phyloP scores from a whole-genome alignment of 37 sponge, comb jelly and placozoan species.

The Spongilla lacustris region DNA sequence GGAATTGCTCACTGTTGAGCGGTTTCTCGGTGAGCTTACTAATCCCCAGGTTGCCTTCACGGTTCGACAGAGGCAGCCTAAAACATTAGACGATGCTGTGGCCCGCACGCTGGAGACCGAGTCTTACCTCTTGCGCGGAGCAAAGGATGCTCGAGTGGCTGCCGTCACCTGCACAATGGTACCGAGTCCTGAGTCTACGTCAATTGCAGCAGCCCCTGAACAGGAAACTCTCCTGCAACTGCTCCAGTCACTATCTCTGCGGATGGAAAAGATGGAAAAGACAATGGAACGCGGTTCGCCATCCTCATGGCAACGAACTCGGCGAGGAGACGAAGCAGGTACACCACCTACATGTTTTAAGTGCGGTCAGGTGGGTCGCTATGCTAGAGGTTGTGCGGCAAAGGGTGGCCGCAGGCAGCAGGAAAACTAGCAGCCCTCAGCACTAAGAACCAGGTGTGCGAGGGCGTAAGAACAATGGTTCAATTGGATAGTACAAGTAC shows the following conservation, averaged over 20 bases:
- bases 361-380: constrained; percentile 37
- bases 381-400: constrained; percentile 20
- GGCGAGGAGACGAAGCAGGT: background rate
- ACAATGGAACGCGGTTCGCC: too few relatives aligned
- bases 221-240: background rate
- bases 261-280: background rate
- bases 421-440: too few relatives aligned
- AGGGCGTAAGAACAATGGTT: too few relatives aligned
- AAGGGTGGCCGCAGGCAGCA: background rate
- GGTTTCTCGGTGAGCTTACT: constrained; percentile 13
- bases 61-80: constrained; percentile 44
- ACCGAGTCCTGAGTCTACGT: background rate
- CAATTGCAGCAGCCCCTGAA: background rate
- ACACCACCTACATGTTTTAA: constrained; percentile 17
- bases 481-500: background rate
- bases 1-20: constrained; percentile 23
- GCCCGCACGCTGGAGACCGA: constrained; percentile 59
- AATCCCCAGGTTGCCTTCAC: constrained; percentile 38
- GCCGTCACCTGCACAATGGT: background rate
- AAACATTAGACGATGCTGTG: constrained; percentile 46
- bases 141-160: background rate
- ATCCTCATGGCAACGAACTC: background rate
- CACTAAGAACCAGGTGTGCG: too few relatives aligned
- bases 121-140: constrained; percentile 10
- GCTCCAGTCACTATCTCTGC: background rate